Conservation (phyloP, 2,113 vertebrate species). For the Oriolus oriolus region DNA sequence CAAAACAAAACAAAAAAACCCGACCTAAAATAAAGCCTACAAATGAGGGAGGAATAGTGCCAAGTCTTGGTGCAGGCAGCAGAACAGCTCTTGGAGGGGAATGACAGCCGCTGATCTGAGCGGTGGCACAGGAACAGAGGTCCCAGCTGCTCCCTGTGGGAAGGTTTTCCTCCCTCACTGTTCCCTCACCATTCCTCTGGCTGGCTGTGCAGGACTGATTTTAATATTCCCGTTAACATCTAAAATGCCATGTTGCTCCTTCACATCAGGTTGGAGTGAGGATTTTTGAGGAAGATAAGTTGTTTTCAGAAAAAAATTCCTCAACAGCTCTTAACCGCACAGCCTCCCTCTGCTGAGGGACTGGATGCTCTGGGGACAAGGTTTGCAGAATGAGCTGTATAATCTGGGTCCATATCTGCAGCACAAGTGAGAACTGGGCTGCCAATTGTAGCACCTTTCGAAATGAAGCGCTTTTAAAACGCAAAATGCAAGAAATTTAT, state of each 20-base stretch:
- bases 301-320: neutral
- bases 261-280: neutral
- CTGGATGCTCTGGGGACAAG: neutral
- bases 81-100: fast-evolving
- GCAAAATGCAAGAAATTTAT: neutral
- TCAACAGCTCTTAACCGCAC: neutral
- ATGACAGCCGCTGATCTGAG: fast-evolving
- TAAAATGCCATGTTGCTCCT: neutral
- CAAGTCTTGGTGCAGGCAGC: neutral
- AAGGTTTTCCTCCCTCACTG: neutral
- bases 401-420: neutral
- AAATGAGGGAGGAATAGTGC: neutral
- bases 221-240: neutral
- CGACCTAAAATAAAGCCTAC: neutral
- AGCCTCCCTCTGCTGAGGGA: neutral
- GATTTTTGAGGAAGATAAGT: neutral
- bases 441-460: neutral
- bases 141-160: neutral
- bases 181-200: neutral
- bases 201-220: neutral
- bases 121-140: fast-evolving
- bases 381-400: neutral
- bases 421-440: neutral
- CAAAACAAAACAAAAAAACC: neutral
- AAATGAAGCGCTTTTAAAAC: neutral